Evolutionary conservation across 2,113 vertebrate genomes (phyloP).

Genomic region (Varanus salvator): DNA sequence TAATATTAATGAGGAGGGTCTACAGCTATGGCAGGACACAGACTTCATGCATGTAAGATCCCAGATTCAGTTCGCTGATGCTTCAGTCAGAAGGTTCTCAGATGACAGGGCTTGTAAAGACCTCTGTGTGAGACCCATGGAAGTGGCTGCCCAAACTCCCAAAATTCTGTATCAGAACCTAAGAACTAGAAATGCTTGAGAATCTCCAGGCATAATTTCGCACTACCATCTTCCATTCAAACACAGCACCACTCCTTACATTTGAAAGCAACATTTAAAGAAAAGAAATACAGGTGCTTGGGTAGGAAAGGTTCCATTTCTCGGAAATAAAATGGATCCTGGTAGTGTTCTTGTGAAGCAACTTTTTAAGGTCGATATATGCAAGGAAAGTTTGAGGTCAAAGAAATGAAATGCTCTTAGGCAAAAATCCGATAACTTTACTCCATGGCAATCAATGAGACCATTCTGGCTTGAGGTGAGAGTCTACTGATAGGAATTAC

Average conservation of each 20-base stretch:
- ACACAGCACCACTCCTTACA: background rate
- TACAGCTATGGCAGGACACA: no score
- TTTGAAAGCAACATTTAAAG: background rate
- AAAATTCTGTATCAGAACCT: background rate
- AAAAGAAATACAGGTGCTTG: background rate
- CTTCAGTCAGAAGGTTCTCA: no score
- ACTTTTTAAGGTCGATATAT: background rate
- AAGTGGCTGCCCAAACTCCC: no score
- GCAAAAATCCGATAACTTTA: slow-evolving; percentile 15
- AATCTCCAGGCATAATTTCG: no score
- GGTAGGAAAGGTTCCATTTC: background rate
- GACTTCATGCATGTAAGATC: no score
- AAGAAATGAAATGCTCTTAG: background rate
- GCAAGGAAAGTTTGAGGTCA: slow-evolving; percentile 23
- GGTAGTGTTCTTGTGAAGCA: background rate
- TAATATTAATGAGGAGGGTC: no score
- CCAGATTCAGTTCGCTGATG: no score
- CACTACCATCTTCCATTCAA: background rate
- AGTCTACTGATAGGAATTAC: background rate
- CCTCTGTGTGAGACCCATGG: no score
- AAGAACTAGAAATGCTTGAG: background rate
- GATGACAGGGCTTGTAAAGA: no score
- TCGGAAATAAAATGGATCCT: slow-evolving; percentile 1
- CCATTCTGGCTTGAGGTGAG: slow-evolving; percentile 7
- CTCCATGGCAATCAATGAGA: slow-evolving; percentile 23